phyloP scores from a whole-genome alignment of 30 jellyfish, hydroid and myxozoan species.

The Turritopsis rubra region DNA sequence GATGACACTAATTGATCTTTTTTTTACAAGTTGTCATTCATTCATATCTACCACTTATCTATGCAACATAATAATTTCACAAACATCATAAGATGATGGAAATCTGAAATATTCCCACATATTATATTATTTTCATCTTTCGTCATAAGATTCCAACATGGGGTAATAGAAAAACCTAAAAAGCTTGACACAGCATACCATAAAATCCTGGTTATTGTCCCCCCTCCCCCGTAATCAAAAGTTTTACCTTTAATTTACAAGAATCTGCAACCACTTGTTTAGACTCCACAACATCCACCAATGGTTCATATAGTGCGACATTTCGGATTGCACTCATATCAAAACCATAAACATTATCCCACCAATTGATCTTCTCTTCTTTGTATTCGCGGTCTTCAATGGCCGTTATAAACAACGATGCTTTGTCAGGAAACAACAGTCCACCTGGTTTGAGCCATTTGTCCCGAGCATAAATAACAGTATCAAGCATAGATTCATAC shows the following conservation, averaged over 20 bases:
- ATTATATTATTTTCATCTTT: no score
- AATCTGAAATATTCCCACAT: no score
- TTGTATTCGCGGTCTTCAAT: conserved; percentile 96
- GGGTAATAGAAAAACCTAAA: neutral
- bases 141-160: no score
- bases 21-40: no score
- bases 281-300: conserved; percentile 96
- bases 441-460: conserved; percentile 98
- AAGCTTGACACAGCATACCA: no score
- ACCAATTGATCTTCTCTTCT: conserved; percentile 98
- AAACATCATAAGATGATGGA: no score
- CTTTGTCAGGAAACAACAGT: conserved; percentile 93
- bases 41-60: no score
- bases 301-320: conserved; percentile 92
- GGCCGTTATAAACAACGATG: conserved; percentile 86
- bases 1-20: no score
- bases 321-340: conserved; percentile 96
- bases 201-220: no score
- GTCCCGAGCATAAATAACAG: conserved; percentile 96
- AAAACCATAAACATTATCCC: conserved; percentile 99
- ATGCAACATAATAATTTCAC: no score
- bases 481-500: conserved; percentile 97
- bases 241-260: conserved; percentile 67
- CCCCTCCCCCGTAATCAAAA: neutral
- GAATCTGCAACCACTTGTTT: conserved; percentile 80